Evolutionary conservation across 2,888 invertebrate species (phyloP).

Genomic region (Minunthozetes semirufus): DNA sequence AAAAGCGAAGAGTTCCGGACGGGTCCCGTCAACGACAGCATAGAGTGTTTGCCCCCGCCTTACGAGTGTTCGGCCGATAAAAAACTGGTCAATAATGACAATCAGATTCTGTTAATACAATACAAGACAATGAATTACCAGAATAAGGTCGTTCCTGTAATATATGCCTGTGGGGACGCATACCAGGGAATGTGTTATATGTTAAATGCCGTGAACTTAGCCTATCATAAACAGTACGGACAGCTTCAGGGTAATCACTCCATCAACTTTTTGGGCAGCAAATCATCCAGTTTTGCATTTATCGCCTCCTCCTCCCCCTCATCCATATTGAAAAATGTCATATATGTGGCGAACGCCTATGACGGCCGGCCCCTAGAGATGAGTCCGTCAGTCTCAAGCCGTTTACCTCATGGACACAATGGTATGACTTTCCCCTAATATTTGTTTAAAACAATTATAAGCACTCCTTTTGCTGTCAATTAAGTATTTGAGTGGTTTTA

Average conservation of each 20-base stretch:
- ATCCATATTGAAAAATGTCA: not conserved
- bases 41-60: conserved; percentile 34
- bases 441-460: not conserved
- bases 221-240: not conserved
- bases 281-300: conserved; percentile 35
- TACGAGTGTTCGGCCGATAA: conserved; percentile 27
- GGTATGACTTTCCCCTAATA: not conserved
- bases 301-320: conserved; percentile 31
- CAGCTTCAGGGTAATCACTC: too few species aligned
- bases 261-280: conserved; percentile 34
- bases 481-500: too few species aligned
- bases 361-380: conserved; percentile 37
- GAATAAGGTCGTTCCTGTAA: not conserved
- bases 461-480: too few species aligned
- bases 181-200: conserved; percentile 40
- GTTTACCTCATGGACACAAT: not conserved
- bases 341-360: conserved; percentile 38
- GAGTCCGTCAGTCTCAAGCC: conserved; percentile 37
- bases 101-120: conserved; percentile 33
- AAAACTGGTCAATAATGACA: conserved; percentile 33
- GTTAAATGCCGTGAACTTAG: not conserved
- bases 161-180: conserved; percentile 39
- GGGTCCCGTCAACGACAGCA: conserved; percentile 37
- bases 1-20: conserved; percentile 27
- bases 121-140: conserved; percentile 16